phyloP scores from a whole-genome alignment of 2,797 vertebrate species.

The Xenopus petersii region DNA sequence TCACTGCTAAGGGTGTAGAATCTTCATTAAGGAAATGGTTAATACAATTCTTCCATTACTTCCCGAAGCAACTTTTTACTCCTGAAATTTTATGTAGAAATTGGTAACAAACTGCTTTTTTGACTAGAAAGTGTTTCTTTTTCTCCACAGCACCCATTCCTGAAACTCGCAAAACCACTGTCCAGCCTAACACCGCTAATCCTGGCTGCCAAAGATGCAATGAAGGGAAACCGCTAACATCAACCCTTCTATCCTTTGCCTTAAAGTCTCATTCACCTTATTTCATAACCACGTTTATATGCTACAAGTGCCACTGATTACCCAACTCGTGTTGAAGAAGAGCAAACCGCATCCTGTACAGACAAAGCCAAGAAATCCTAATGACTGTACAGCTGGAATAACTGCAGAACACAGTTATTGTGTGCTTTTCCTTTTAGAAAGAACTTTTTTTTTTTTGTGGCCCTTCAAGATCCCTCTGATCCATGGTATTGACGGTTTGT shows the following conservation, averaged over 20 bases:
- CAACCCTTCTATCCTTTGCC: slow-evolving; percentile 34
- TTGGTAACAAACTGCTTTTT: no score
- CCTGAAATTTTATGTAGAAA: no score
- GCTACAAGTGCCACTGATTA: slow-evolving; percentile 23
- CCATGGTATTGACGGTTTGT: slow-evolving; percentile 30
- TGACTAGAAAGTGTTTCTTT: neutral
- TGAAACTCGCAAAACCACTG: slow-evolving; percentile 96
- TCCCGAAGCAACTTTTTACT: no score
- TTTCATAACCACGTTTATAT: slow-evolving; percentile 29
- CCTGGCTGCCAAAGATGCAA: slow-evolving; percentile 97
- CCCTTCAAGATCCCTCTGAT: slow-evolving; percentile 14
- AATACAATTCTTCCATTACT: no score
- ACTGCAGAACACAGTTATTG: slow-evolving; percentile 17
- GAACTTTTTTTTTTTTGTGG: slow-evolving; percentile 7
- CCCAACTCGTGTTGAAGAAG: slow-evolving; percentile 10
- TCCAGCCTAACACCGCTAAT: slow-evolving; percentile 97
- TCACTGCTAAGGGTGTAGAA: no score
- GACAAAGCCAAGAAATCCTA: neutral
- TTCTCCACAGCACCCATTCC: slow-evolving; percentile 85
- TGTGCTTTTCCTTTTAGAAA: slow-evolving; percentile 24
- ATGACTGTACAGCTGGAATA: slow-evolving; percentile 11
- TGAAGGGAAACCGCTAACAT: slow-evolving; percentile 96
- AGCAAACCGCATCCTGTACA: slow-evolving; percentile 8
- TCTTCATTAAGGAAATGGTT: no score
- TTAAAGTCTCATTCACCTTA: slow-evolving; percentile 33